These are phyloP conservation scores for Pteropus alecto DNA, from an alignment of 2,113 vertebrate species.

Conservation along the genomic window DNA sequence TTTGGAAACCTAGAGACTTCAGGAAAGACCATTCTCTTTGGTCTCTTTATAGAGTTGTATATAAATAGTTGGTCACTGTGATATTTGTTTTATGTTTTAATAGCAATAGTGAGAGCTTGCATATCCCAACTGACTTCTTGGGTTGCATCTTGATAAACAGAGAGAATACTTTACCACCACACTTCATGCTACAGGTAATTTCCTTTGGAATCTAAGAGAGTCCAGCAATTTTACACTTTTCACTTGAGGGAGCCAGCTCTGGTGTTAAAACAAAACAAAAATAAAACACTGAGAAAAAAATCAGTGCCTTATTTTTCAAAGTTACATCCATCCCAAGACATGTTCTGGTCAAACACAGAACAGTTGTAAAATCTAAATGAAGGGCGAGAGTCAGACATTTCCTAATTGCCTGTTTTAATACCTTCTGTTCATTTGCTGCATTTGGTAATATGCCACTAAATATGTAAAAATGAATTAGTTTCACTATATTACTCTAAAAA, in stretches of 20 bases:
- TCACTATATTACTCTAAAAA: neutral
- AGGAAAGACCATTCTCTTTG: slow-evolving; percentile 11
- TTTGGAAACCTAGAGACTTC: neutral
- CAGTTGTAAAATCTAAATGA: neutral
- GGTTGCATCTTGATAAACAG: slow-evolving; percentile 44
- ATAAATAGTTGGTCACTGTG: slow-evolving; percentile 4
- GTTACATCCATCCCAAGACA: neutral
- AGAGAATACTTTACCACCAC: neutral
- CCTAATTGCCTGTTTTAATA: slow-evolving; percentile 1
- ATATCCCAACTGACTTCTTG: neutral
- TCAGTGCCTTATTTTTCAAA: neutral
- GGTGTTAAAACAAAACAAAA: slow-evolving; percentile 58
- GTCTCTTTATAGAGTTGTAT: neutral
- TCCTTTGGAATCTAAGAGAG: slow-evolving; percentile 31
- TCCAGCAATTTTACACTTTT: slow-evolving; percentile 34
- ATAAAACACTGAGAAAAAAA: neutral
- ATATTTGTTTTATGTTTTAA: slow-evolving; percentile 52
- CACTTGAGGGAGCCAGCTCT: slow-evolving; percentile 16
- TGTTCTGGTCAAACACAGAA: neutral
- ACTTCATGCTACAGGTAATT: slow-evolving; percentile 49
- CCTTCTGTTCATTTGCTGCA: neutral
- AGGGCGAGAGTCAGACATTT: neutral
- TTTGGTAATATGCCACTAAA: neutral
- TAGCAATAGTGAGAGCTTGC: neutral
- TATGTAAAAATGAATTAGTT: neutral